These are phyloP conservation scores for Chironex yamaguchii DNA, from an alignment of 30 jellyfish, hydroid and myxozoan species.

Conservation along the genomic window DNA sequence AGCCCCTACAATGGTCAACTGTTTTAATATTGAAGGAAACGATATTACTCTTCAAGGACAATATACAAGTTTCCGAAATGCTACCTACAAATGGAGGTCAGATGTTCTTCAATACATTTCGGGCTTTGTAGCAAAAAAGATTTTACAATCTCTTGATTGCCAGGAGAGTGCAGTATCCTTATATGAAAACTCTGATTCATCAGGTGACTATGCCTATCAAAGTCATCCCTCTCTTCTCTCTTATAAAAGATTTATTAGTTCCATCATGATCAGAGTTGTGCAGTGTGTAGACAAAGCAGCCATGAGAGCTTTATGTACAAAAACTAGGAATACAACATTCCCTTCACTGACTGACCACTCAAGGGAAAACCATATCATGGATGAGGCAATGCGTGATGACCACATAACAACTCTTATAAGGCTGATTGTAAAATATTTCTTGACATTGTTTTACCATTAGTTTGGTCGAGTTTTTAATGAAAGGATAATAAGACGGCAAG, in stretches of 20 bases:
- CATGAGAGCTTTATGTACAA: background rate
- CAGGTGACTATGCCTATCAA: background rate
- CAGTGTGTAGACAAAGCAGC: background rate
- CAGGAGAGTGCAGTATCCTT: conserved; percentile 39
- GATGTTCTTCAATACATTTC: conserved; percentile 36
- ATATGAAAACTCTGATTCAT: background rate
- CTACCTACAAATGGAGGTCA: conserved; percentile 21
- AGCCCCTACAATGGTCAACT: conserved; percentile 45
- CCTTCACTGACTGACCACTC: conserved; percentile 8
- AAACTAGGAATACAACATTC: conserved; percentile 21
- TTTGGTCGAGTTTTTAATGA: conserved; percentile 31
- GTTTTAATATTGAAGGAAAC: too few relatives aligned
- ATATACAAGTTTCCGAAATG: too few relatives aligned
- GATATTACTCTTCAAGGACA: too few relatives aligned
- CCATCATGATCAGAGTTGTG: conserved; percentile 39
- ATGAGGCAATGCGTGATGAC: conserved; percentile 8
- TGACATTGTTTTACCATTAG: conserved; percentile 13
- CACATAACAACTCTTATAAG: conserved; percentile 14
- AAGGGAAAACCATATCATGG: conserved; percentile 18
- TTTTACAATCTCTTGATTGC: background rate
- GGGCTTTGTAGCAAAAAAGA: conserved; percentile 9
- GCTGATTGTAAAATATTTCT: background rate
- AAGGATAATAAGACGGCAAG: background rate
- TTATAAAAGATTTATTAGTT: conserved; percentile 1
- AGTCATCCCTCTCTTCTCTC: too few relatives aligned